Percentiles rank a stretch among this genome's conserved stretches.
phyloP scores from a whole-genome alignment of 2,888 invertebrate genomes.

The Melinaea menophilus region DNA sequence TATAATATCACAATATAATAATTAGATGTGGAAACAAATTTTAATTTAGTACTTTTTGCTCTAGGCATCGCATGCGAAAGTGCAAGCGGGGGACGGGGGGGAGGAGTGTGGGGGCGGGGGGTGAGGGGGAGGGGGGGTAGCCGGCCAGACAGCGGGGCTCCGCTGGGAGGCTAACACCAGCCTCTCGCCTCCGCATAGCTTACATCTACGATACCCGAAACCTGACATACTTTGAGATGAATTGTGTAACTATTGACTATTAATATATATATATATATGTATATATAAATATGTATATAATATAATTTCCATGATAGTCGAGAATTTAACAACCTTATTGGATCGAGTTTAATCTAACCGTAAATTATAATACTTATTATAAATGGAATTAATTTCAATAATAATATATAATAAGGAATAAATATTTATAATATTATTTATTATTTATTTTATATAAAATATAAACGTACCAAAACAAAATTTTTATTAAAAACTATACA shows the following conservation, averaged over 20 bases:
- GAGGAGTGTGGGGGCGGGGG: slow-evolving; percentile 29
- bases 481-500: neutral
- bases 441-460: too few species aligned
- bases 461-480: too few species aligned
- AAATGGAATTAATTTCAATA: too few species aligned
- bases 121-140: slow-evolving; percentile 45
- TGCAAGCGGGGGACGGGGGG: slow-evolving; percentile 38
- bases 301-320: too few species aligned
- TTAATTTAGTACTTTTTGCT: slow-evolving; percentile 58
- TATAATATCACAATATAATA: slow-evolving; percentile 1
- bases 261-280: too few species aligned
- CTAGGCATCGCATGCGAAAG: slow-evolving; percentile 52
- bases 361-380: too few species aligned
- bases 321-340: too few species aligned
- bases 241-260: slow-evolving; percentile 34
- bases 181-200: slow-evolving; percentile 71
- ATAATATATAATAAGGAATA: too few species aligned
- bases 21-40: slow-evolving; percentile 15
- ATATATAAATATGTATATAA: too few species aligned
- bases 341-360: too few species aligned
- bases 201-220: slow-evolving; percentile 52
- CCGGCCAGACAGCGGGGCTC: slow-evolving; percentile 78
- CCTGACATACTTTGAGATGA: slow-evolving; percentile 68
- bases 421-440: too few species aligned
- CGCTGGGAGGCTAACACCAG: slow-evolving; percentile 75